Evolutionary conservation across 2,888 invertebrate species (phyloP).

Genomic region (Oligia strigilis): DNA sequence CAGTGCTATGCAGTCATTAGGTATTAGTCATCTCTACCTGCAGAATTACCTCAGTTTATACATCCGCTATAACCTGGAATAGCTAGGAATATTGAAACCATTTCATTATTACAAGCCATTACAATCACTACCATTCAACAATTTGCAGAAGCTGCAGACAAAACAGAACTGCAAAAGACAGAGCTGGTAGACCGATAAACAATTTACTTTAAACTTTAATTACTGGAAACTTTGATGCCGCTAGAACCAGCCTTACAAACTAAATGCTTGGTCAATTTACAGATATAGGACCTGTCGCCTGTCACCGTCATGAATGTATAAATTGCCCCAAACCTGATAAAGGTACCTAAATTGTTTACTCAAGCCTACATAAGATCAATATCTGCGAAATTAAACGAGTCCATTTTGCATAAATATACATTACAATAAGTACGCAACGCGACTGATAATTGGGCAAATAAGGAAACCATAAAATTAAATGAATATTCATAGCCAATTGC

Average conservation of each 20-base stretch:
- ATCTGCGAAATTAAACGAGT: constrained; percentile 40
- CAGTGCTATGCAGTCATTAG: constrained; percentile 12
- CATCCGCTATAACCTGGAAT: constrained; percentile 37
- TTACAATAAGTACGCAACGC: constrained; percentile 51
- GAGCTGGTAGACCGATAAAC: not conserved
- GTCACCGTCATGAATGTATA: not conserved
- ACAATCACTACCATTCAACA: not conserved
- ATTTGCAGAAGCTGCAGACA: not conserved
- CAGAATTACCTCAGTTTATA: constrained; percentile 47
- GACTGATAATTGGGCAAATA: constrained; percentile 71
- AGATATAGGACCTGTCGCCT: not conserved
- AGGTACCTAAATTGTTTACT: constrained; percentile 35
- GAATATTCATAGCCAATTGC: constrained; percentile 63
- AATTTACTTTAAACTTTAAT: too few species aligned
- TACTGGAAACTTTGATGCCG: not conserved
- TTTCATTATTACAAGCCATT: constrained; percentile 39
- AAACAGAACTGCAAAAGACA: not conserved
- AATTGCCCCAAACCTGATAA: not conserved
- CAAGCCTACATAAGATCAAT: constrained; percentile 39
- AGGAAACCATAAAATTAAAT: constrained; percentile 70
- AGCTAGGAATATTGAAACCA: constrained; percentile 28
- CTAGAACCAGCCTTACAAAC: not conserved
- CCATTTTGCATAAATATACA: constrained; percentile 61
- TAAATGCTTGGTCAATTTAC: not conserved
- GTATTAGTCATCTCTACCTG: constrained; percentile 54